These are phyloP conservation scores for Polyploca ridens DNA, from an alignment of 2,888 invertebrate genomes.

Conservation along the genomic window DNA sequence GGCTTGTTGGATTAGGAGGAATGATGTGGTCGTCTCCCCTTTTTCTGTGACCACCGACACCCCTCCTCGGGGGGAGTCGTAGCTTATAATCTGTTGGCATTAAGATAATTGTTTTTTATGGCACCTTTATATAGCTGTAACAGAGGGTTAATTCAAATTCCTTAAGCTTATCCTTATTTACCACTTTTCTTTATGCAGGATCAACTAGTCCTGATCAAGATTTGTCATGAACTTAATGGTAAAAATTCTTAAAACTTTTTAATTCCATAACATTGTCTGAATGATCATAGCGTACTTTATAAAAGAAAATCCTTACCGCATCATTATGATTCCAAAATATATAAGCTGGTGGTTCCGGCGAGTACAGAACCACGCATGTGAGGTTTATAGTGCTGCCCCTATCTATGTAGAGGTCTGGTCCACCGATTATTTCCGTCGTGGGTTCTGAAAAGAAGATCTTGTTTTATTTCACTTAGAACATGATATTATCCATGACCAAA, in stretches of 20 bases:
- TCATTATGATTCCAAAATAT: conserved; percentile 98
- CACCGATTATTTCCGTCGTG: conserved; percentile 95
- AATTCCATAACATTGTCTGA: neutral
- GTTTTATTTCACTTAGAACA: conserved; percentile 12
- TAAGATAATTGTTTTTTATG: neutral
- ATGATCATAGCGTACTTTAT: neutral
- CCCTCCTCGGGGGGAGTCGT: conserved; percentile 95
- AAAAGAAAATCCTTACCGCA: conserved; percentile 86
- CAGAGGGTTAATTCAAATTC: too few relatives aligned
- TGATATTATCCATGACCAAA: neutral
- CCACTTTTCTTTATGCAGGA: too few relatives aligned
- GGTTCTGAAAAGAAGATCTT: conserved; percentile 89
- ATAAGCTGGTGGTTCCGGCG: conserved; percentile 96
- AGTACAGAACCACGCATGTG: conserved; percentile 95
- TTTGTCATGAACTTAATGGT: too few relatives aligned
- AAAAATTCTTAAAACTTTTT: too few relatives aligned
- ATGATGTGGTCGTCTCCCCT: conserved; percentile 95
- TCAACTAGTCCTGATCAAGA: too few relatives aligned
- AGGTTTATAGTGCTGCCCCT: conserved; percentile 97
- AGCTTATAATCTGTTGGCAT: conserved; percentile 93
- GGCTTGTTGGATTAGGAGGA: conserved; percentile 94
- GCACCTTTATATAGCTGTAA: too few relatives aligned
- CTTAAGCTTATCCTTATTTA: too few relatives aligned
- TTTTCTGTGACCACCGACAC: conserved; percentile 96
- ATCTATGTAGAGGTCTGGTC: conserved; percentile 96